A percentile compares a stretch with the other conserved stretches of the same genome.
Evolutionary conservation across 2,797 vertebrate genomes (phyloP).

Genomic region (Peromyscus melanophrys): DNA sequence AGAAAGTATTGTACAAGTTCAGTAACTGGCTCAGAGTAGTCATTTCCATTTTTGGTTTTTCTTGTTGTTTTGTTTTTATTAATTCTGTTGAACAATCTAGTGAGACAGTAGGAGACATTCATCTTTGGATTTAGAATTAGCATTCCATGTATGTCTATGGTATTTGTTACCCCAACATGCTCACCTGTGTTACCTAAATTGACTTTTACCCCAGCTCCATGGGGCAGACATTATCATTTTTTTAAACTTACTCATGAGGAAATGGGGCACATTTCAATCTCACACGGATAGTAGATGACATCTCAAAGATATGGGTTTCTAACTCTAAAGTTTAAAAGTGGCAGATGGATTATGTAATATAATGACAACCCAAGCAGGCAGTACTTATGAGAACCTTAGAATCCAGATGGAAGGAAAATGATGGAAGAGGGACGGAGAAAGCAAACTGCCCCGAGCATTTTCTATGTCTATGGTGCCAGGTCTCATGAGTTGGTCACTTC

Average conservation of each 20-base stretch:
- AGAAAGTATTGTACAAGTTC: conserved; percentile 28
- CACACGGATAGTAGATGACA: not conserved
- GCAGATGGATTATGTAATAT: not conserved
- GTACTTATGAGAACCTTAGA: not conserved
- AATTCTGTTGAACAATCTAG: not conserved
- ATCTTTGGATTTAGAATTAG: not conserved
- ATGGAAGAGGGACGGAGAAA: not conserved
- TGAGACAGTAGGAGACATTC: not conserved
- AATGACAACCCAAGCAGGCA: not conserved
- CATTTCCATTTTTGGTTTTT: not conserved
- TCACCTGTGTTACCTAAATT: not conserved
- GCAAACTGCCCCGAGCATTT: not conserved
- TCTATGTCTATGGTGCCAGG: not conserved
- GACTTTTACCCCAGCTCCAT: not conserved
- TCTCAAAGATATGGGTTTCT: conserved; percentile 26
- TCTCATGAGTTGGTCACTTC: not conserved
- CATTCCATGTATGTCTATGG: not conserved
- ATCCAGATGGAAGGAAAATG: not conserved
- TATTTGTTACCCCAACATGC: not conserved
- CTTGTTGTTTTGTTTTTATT: not conserved
- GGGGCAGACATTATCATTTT: not conserved
- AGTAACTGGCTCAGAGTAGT: not conserved
- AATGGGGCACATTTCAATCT: not conserved
- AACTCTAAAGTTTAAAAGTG: not conserved
- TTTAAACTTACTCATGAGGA: conserved; percentile 1